Base-by-base conservation (phyloP, 2,113 vertebrate species). In the Cepphus grylle region DNA sequence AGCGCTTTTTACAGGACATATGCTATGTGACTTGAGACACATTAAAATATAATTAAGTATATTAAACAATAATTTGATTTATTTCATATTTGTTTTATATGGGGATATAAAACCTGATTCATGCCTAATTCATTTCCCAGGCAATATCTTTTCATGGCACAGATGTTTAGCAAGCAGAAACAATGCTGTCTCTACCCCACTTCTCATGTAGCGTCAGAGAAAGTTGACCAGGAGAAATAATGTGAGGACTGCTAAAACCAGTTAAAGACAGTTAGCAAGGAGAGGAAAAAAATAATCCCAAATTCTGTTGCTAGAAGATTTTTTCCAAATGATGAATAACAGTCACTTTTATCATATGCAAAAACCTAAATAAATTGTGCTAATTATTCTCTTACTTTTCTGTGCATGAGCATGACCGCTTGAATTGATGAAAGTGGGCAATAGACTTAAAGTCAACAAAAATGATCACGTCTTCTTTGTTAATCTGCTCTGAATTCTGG, bases 1-100 rank as follows among this genome's bases (percentile, higher is more conserved):
- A 91, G 89, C n/a, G 47, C 89, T 76, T 81, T 96, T 74, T 71
- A 69, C 87, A 93, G 88, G 93, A 94, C 95, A 96, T 91, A 94
- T 94, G 96, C 73, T 94, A 13, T 91, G 87, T 88, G 93, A 92
- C 96, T 89, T 71, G 62, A 85, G 90, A 59, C n/a, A 74, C 88
- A 78, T 80, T 94, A 78, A 93, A 87, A 84, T 63, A 81, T 91
- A 97, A 98, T 96, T 94, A 96, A 83, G 77, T 94, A 81, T 86
- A 96, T 95, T 84, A 95, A 91, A 96, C 89, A 96, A 94, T 97
- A 88, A 97, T 96, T 94, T 97, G 88, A 97, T 96, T 96, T 94
- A 97, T 94, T 96, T 96, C 36, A 1, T 92, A 80, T 95, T 96
- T 91, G 93, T 52, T 97, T 97, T 82, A 93, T 94, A 65, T 34